Percentiles rank a stretch among this genome's conserved stretches.
These are phyloP conservation scores for Axea sp. DNA, from an alignment of 2,888 invertebrate genomes.

Conservation along the genomic window DNA sequence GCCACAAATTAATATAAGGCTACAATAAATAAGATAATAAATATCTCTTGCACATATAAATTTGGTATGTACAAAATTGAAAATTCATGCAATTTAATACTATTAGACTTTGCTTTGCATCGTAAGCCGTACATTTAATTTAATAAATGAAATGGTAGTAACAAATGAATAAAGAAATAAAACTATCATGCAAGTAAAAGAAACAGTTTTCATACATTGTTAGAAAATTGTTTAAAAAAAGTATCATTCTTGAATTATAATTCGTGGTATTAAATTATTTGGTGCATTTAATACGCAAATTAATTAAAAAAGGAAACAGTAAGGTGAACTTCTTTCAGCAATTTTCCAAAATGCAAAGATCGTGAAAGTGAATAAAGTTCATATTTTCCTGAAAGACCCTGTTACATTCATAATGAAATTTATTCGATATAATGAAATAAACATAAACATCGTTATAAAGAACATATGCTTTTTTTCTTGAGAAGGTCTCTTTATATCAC, in stretches of 20 bases:
- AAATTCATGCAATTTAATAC: constrained; percentile 48
- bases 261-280: neutral
- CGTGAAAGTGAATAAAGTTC: constrained; percentile 28
- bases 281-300: too few relatives aligned
- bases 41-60: constrained; percentile 31
- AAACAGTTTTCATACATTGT: constrained; percentile 4
- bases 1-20: too few relatives aligned
- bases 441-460: constrained; percentile 44
- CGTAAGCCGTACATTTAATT: constrained; percentile 34
- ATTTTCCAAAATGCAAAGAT: constrained; percentile 14
- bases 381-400: constrained; percentile 16
- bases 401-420: constrained; percentile 45
- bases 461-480: constrained; percentile 24
- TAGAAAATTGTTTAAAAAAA: too few relatives aligned
- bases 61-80: constrained; percentile 49
- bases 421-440: constrained; percentile 38
- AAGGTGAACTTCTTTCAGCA: too few relatives aligned
- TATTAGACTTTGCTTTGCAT: constrained; percentile 38
- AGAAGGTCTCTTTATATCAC: constrained; percentile 52
- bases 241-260: neutral
- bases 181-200: constrained; percentile 34
- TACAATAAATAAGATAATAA: constrained; percentile 19
- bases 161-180: constrained; percentile 33
- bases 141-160: constrained; percentile 31
- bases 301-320: too few relatives aligned